phyloP scores from a whole-genome alignment of 1,140 invertebrate species.

The Wasmannia auropunctata region DNA sequence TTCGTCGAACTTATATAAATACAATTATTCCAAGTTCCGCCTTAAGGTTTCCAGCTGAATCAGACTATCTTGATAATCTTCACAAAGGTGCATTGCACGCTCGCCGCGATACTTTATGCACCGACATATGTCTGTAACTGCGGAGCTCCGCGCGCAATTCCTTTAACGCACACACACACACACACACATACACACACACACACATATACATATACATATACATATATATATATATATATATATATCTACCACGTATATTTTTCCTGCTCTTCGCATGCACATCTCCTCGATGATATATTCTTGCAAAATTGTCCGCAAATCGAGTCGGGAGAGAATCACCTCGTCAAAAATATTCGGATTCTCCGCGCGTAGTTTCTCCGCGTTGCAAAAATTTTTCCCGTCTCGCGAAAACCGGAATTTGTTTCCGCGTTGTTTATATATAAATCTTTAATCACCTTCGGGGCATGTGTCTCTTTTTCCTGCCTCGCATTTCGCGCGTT shows the following conservation, averaged over 20 bases:
- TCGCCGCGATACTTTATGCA: not conserved
- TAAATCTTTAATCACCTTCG: not conserved
- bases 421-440: not conserved
- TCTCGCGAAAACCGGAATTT: not conserved
- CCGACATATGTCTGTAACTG: not conserved
- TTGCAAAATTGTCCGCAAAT: not conserved
- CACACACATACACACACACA: no score
- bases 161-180: not conserved
- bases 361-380: not conserved
- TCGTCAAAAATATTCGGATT: not conserved
- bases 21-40: conserved; percentile 22
- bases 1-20: conserved; percentile 39
- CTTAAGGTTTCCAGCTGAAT: conserved; percentile 13
- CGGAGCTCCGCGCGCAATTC: not conserved
- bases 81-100: not conserved
- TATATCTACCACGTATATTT: not conserved
- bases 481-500: not conserved
- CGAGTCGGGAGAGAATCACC: not conserved
- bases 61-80: conserved; percentile 3
- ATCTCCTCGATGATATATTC: not conserved
- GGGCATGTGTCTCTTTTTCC: not conserved
- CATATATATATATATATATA: no score
- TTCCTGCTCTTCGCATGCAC: not conserved
- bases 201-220: no score
- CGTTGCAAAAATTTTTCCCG: not conserved